Percentiles rank a stretch among this genome's conserved stretches.
Conservation (phyloP, 1,140 invertebrate genomes). For the Steinernema feltiae region DNA sequence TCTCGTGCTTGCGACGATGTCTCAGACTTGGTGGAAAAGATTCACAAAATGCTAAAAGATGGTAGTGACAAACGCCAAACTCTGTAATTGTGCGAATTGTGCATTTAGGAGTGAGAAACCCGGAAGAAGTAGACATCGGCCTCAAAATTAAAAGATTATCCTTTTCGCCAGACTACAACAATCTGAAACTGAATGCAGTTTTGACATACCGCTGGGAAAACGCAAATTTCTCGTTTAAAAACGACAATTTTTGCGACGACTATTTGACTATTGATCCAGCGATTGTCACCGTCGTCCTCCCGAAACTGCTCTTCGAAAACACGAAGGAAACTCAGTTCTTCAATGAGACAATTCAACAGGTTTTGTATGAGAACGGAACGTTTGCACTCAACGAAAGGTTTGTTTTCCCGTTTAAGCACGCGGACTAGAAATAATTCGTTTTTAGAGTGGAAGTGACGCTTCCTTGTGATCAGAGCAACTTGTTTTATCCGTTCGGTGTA, state of each 20-base stretch:
- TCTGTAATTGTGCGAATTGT: background rate
- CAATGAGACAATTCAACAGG: constrained; percentile 1
- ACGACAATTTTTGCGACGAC: background rate
- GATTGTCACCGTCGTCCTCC: background rate
- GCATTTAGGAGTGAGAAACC: background rate
- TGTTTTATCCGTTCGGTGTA: background rate
- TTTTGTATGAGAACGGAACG: background rate
- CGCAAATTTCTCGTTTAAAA: background rate
- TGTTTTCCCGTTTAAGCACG: background rate
- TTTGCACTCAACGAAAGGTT: background rate
- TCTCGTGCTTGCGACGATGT: background rate
- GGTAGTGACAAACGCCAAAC: background rate
- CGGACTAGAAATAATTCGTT: background rate
- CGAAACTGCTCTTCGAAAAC: background rate
- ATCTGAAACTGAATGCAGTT: background rate
- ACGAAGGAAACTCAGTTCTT: background rate
- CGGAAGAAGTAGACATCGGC: background rate
- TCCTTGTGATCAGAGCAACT: background rate
- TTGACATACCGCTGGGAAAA: background rate
- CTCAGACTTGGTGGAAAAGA: background rate
- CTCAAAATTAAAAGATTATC: background rate
- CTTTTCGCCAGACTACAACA: background rate
- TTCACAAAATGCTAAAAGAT: background rate
- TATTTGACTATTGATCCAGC: background rate
- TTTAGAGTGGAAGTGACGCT: constrained; percentile 6